These are phyloP conservation scores for Druceiella hillmani DNA, from an alignment of 2,888 invertebrate genomes.

Conservation along the genomic window DNA sequence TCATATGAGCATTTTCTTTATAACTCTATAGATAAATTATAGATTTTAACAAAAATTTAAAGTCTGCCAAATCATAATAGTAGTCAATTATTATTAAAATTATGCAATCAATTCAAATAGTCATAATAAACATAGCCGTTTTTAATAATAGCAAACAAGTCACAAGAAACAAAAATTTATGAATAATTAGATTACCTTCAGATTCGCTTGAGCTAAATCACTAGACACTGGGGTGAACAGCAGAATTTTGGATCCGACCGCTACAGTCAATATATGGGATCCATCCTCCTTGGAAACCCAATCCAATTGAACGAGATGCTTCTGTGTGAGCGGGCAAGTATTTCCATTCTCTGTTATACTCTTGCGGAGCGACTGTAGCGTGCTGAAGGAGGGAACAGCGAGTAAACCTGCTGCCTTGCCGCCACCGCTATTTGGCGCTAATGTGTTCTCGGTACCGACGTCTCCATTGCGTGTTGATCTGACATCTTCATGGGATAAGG, in stretches of 20 bases:
- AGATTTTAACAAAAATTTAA: too few species aligned
- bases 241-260: constrained; percentile 88
- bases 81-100: too few species aligned
- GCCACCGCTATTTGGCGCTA: constrained; percentile 27
- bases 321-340: constrained; percentile 85
- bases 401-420: constrained; percentile 59
- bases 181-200: constrained; percentile 51
- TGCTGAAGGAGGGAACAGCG: constrained; percentile 88
- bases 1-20: too few species aligned
- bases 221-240: constrained; percentile 91
- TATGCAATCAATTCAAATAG: too few species aligned
- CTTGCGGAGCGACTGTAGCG: constrained; percentile 78
- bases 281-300: constrained; percentile 99
- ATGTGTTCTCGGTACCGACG: constrained; percentile 50
- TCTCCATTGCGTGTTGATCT: constrained; percentile 51
- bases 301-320: constrained; percentile 91
- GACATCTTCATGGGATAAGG: constrained; percentile 72
- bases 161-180: background rate
- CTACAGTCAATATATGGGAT: constrained; percentile 94
- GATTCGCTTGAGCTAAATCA: constrained; percentile 90
- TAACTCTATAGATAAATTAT: too few species aligned
- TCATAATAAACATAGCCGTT: too few species aligned
- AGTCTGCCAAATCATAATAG: too few species aligned
- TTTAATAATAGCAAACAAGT: too few species aligned
- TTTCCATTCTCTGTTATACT: constrained; percentile 90